A percentile compares a stretch with the other conserved stretches of the same genome.
These are phyloP conservation scores for Strix aluco DNA, from an alignment of 2,113 vertebrate genomes.

Conservation along the genomic window DNA sequence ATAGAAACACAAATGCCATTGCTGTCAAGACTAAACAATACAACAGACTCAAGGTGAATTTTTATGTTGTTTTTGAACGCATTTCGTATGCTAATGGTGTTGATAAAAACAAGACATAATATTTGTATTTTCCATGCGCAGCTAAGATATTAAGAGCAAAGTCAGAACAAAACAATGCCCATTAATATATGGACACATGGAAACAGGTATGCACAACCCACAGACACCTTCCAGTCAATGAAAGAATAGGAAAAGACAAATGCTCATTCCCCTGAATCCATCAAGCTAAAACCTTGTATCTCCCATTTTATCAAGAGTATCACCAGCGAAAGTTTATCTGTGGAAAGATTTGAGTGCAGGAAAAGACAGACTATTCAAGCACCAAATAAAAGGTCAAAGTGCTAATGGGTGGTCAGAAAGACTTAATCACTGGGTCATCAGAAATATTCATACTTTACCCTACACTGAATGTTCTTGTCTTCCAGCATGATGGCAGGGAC, in stretches of 20 bases:
- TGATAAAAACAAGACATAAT: constrained; percentile 17
- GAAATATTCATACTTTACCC: background rate
- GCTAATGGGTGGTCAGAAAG: background rate
- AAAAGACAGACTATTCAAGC: background rate
- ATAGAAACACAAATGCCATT: constrained; percentile 52
- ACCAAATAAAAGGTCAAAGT: background rate
- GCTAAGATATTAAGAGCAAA: background rate
- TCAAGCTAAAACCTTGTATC: background rate
- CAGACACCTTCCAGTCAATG: background rate
- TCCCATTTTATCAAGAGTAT: background rate
- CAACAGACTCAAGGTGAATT: constrained; percentile 48
- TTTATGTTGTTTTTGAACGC: constrained; percentile 18
- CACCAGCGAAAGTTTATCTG: background rate
- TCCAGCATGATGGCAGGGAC: background rate
- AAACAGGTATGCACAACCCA: background rate
- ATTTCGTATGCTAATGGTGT: constrained; percentile 15
- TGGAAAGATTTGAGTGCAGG: background rate
- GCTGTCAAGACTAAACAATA: constrained; percentile 29
- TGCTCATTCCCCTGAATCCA: background rate
- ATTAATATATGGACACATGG: background rate
- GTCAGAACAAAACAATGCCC: background rate
- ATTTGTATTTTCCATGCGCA: background rate
- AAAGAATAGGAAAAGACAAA: background rate
- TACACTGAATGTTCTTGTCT: background rate
- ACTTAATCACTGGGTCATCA: background rate